Evolutionary conservation across 2,113 vertebrate genomes (phyloP).

Genomic region (Glareola pratincola): DNA sequence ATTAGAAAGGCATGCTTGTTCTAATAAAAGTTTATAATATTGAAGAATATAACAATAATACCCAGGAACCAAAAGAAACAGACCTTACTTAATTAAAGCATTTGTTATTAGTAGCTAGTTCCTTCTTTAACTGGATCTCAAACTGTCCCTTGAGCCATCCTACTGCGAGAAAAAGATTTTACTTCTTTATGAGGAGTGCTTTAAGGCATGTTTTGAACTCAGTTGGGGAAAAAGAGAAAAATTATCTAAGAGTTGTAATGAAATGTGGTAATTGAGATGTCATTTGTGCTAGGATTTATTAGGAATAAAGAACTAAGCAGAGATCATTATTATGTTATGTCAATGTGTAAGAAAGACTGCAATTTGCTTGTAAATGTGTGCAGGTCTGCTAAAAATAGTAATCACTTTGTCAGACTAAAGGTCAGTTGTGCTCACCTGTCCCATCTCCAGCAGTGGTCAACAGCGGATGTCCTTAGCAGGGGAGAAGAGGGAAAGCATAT

Average conservation of each 20-base stretch:
- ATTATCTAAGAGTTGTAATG: slow-evolving; percentile 20
- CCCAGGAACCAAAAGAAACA: background rate
- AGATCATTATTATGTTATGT: background rate
- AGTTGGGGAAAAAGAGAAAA: background rate
- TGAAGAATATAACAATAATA: background rate
- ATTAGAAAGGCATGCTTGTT: background rate
- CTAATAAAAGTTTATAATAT: background rate
- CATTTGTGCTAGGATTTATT: slow-evolving; percentile 33
- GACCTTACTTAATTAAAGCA: background rate
- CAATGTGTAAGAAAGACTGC: background rate
- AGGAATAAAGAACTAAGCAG: slow-evolving; percentile 36
- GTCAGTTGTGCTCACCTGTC: background rate
- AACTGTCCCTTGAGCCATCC: background rate
- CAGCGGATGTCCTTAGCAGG: background rate
- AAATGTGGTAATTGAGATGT: slow-evolving; percentile 44
- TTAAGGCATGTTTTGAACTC: slow-evolving; percentile 28
- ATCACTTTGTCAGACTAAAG: background rate
- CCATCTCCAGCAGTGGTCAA: background rate
- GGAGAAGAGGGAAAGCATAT: background rate
- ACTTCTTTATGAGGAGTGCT: background rate
- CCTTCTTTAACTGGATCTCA: background rate
- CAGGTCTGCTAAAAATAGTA: background rate
- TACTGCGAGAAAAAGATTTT: background rate
- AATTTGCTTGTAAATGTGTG: background rate
- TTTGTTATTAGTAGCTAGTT: background rate